Percentiles rank a stretch among this genome's conserved stretches.
Evolutionary conservation across 1,140 invertebrate genomes (phyloP).

Genomic region (Caligus rogercresseyi): DNA sequence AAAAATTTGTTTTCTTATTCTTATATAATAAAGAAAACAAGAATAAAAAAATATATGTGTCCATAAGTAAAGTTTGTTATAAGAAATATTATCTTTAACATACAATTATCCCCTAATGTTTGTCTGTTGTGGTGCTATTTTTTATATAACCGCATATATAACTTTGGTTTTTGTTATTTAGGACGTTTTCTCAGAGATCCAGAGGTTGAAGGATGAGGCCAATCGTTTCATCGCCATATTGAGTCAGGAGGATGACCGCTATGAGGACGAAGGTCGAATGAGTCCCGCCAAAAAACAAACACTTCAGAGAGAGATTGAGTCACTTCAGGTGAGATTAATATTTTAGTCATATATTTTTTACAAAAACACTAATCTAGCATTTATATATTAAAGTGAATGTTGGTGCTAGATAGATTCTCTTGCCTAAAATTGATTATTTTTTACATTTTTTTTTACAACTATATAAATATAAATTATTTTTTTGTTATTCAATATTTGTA

Average conservation of each 20-base stretch:
- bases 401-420: neutral
- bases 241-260: slow-evolving; percentile 7
- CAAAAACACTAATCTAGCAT: neutral
- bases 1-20: too few species aligned
- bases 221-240: slow-evolving; percentile 17
- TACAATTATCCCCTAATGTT: too few species aligned
- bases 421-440: neutral
- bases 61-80: too few species aligned
- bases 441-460: neutral
- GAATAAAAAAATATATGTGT: too few species aligned
- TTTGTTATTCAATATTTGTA: neutral
- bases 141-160: too few species aligned
- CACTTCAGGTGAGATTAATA: slow-evolving; percentile 1
- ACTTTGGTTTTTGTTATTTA: neutral
- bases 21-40: too few species aligned
- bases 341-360: neutral
- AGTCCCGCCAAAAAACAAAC: slow-evolving; percentile 7
- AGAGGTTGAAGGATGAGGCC: slow-evolving; percentile 14
- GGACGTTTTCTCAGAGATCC: slow-evolving; percentile 13
- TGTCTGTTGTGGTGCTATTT: too few species aligned
- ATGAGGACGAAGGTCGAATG: neutral
- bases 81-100: too few species aligned
- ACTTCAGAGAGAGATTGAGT: slow-evolving; percentile 6
- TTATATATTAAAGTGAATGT: neutral
- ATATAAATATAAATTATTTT: neutral